Evolutionary conservation across 2,113 vertebrate species (phyloP).

Genomic region (Petromus typicus): DNA sequence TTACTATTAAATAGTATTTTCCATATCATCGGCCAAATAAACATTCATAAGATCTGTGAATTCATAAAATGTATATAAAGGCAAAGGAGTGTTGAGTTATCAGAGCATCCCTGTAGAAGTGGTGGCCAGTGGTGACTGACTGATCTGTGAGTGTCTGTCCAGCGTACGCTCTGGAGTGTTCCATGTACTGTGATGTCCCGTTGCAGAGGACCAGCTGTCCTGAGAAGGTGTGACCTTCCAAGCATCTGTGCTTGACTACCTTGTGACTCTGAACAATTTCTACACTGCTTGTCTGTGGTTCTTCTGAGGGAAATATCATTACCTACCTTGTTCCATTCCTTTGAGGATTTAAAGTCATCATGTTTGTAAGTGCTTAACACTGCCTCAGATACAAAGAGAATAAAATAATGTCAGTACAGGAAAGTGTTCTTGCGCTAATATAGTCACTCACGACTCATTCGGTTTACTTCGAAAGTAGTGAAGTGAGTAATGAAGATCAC

Average conservation of each 20-base stretch:
- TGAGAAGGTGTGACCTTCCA: background rate
- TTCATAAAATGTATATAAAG: background rate
- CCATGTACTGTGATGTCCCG: no score
- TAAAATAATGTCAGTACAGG: background rate
- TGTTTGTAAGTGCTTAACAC: background rate
- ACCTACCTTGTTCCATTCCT: background rate
- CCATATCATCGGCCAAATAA: background rate
- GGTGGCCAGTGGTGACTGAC: background rate
- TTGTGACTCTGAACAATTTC: background rate
- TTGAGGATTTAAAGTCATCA: background rate
- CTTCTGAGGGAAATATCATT: background rate
- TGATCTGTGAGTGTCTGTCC: background rate
- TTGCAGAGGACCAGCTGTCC: no score
- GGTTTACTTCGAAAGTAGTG: background rate
- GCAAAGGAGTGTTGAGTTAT: background rate
- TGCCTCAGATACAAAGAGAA: background rate
- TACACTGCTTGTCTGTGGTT: background rate
- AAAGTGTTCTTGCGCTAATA: background rate
- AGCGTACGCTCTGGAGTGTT: background rate
- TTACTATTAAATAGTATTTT: background rate
- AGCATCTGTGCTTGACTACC: background rate
- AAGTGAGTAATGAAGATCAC: background rate
- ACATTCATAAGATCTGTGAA: background rate
- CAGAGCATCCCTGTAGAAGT: constrained; percentile 4
- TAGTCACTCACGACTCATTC: background rate